phyloP scores from a whole-genome alignment of 2,888 invertebrate genomes.

The Nycteola revayana region DNA sequence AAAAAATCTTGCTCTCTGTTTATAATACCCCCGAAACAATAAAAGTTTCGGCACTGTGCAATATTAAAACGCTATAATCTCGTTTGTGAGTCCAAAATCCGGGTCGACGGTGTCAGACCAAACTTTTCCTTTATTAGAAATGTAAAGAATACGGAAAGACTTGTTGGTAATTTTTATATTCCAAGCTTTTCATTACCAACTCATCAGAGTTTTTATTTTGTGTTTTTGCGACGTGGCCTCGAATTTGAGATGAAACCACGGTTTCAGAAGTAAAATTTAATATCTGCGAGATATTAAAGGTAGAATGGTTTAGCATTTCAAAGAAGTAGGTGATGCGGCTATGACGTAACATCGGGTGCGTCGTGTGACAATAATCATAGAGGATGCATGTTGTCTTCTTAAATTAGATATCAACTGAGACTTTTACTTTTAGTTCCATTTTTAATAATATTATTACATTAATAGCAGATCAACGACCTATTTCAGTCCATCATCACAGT shows the following conservation, averaged over 20 bases:
- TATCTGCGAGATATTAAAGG: conserved; percentile 49
- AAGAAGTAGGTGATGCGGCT: too few relatives aligned
- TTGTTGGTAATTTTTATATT: conserved; percentile 56
- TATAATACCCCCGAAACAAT: conserved; percentile 69
- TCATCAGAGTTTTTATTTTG: conserved; percentile 57
- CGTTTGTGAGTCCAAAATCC: conserved; percentile 49
- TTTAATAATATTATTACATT: too few relatives aligned
- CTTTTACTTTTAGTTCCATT: too few relatives aligned
- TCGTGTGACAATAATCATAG: too few relatives aligned
- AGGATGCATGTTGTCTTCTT: too few relatives aligned
- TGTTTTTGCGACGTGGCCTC: conserved; percentile 39
- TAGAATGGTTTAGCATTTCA: too few relatives aligned
- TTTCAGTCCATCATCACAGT: too few relatives aligned
- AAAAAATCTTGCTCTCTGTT: conserved; percentile 63
- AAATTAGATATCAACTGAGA: too few relatives aligned
- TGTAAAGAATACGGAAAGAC: conserved; percentile 57
- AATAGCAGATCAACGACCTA: too few relatives aligned
- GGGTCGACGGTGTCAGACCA: conserved; percentile 46
- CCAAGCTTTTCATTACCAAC: conserved; percentile 65
- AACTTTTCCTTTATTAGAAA: conserved; percentile 67
- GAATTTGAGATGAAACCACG: conserved; percentile 34
- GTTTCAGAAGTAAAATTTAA: conserved; percentile 54
- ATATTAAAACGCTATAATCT: conserved; percentile 77
- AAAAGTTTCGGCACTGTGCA: conserved; percentile 66
- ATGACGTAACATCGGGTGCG: too few relatives aligned